A percentile compares a stretch with the other conserved stretches of the same genome.
Conservation (phyloP, 2,113 vertebrate genomes). For the Gobiocypris rarus region DNA sequence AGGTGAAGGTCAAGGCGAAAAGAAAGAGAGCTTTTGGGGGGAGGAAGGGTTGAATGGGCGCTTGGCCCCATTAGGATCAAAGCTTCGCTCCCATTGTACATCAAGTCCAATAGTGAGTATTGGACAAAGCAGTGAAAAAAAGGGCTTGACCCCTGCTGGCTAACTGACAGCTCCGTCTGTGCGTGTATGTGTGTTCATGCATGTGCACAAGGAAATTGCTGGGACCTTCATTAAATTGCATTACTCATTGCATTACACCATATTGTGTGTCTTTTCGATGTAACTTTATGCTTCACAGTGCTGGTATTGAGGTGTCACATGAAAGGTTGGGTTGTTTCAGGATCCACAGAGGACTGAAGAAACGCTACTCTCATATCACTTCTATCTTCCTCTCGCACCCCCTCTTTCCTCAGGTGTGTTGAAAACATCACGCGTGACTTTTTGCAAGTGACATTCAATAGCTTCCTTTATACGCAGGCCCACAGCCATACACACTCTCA, state of each 20-base stretch:
- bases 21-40: constrained; percentile 17
- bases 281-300: constrained; percentile 18
- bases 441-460: constrained; percentile 60
- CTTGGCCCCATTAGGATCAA: constrained; percentile 73
- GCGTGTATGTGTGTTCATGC: constrained; percentile 8
- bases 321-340: constrained; percentile 27
- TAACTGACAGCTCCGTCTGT: constrained; percentile 52
- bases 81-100: constrained; percentile 70
- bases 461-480: constrained; percentile 59
- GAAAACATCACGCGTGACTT: constrained; percentile 25
- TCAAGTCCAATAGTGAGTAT: constrained; percentile 68
- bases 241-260: constrained; percentile 20
- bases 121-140: constrained; percentile 54
- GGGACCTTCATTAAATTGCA: constrained; percentile 27
- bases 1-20: constrained; percentile 42
- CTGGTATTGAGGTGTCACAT: constrained; percentile 27
- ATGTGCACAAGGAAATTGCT: not conserved
- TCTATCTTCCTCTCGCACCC: constrained; percentile 12
- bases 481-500: constrained; percentile 50
- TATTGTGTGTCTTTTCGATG: not conserved
- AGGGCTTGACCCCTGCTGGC: constrained; percentile 48
- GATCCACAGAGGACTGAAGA: constrained; percentile 39
- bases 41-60: constrained; percentile 35
- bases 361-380: constrained; percentile 12
- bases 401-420: constrained; percentile 44